phyloP scores from a whole-genome alignment of 2,797 vertebrate species.

The Takifugu ocellatus region DNA sequence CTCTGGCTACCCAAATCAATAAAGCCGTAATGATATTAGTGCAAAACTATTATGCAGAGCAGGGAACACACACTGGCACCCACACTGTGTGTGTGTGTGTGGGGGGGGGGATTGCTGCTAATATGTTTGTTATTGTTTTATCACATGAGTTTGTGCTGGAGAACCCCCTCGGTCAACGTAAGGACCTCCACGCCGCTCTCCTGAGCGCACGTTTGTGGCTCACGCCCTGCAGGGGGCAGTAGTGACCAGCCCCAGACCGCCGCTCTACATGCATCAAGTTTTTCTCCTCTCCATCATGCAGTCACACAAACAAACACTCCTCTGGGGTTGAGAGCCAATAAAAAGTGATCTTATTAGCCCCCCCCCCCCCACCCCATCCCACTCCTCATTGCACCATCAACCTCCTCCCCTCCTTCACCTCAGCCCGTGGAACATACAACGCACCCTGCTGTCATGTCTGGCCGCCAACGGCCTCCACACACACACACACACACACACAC shows the following conservation, averaged over 20 bases:
- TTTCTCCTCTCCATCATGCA: constrained; percentile 69
- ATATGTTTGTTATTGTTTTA: constrained; percentile 9
- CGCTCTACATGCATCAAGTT: constrained; percentile 56
- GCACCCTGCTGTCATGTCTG: constrained; percentile 56
- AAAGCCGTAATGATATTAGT: constrained; percentile 45
- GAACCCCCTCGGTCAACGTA: background rate
- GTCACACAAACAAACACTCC: constrained; percentile 73
- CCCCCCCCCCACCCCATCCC: constrained; percentile 14
- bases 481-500: constrained; percentile 25
- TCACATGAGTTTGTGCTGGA: too few species aligned
- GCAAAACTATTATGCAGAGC: constrained; percentile 21
- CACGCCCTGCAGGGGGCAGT: constrained; percentile 75
- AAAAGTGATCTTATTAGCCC: constrained; percentile 70
- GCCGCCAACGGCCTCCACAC: constrained; percentile 4
- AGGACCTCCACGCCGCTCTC: background rate
- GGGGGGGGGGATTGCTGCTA: too few species aligned
- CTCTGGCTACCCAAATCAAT: constrained; percentile 39
- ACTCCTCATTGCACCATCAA: constrained; percentile 48
- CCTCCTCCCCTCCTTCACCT: constrained; percentile 34
- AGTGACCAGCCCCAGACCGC: constrained; percentile 61
- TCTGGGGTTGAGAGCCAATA: constrained; percentile 68
- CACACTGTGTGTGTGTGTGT: too few species aligned
- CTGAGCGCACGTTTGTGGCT: constrained; percentile 3
- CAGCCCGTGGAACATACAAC: constrained; percentile 48
- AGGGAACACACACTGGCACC: constrained; percentile 28